These are phyloP conservation scores for Tipula unca DNA, from an alignment of 2,888 invertebrate genomes.

Conservation along the genomic window DNA sequence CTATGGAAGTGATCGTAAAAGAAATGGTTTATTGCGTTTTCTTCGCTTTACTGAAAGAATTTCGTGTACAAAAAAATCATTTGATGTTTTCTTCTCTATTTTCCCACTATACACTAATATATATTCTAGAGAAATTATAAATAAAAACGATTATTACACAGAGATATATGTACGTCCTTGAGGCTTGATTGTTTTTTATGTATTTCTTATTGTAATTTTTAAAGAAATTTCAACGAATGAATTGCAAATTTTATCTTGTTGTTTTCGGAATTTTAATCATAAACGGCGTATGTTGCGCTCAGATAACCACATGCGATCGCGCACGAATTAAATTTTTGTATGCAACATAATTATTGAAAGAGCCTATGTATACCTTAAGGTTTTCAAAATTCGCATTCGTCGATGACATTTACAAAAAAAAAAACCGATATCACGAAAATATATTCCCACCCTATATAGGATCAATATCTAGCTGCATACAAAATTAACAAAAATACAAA, in stretches of 20 bases:
- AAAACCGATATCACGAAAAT: background rate
- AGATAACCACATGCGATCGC: background rate
- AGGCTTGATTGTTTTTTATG: background rate
- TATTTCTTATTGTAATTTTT: background rate
- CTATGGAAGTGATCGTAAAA: background rate
- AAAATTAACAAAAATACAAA: background rate
- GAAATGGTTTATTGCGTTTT: background rate
- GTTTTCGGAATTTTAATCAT: background rate
- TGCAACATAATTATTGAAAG: background rate
- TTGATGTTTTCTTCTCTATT: background rate
- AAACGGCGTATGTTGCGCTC: background rate
- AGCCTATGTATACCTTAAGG: no score
- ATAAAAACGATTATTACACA: background rate
- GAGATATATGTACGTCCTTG: background rate
- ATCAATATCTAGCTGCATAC: background rate
- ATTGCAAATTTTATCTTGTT: background rate
- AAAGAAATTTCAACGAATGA: background rate
- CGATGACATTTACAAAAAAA: background rate
- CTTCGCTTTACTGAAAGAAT: background rate
- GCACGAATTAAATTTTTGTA: background rate
- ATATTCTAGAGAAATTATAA: background rate
- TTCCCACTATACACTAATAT: no score
- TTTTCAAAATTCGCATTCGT: background rate
- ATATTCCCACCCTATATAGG: background rate
- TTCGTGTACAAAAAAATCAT: background rate